phyloP scores from a whole-genome alignment of 2,113 vertebrate species.

The Casuarius casuarius region DNA sequence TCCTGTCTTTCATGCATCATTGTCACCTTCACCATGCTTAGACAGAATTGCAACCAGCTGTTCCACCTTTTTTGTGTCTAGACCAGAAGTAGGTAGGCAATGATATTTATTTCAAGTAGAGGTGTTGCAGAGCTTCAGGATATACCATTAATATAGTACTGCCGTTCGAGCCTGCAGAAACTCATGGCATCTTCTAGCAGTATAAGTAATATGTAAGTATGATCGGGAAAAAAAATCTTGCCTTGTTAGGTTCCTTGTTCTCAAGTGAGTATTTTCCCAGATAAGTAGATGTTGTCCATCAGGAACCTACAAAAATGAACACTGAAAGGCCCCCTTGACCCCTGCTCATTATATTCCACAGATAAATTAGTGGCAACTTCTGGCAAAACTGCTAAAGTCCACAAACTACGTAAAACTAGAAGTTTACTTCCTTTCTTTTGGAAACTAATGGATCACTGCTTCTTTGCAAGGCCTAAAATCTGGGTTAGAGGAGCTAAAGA shows the following conservation, averaged over 20 bases:
- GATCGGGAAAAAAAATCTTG: background rate
- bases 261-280: background rate
- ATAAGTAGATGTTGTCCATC: background rate
- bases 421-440: background rate
- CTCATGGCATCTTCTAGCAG: background rate
- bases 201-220: background rate
- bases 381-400: background rate
- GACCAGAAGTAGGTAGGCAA: background rate
- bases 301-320: background rate
- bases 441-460: background rate
- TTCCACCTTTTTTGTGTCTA: background rate
- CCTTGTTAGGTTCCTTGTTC: background rate
- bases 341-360: background rate
- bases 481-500: background rate
- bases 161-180: background rate
- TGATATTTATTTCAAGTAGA: background rate
- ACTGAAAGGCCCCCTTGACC: background rate
- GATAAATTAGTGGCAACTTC: background rate
- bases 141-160: background rate
- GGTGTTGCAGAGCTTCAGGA: background rate
- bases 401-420: background rate
- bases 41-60: background rate
- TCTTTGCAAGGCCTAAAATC: background rate
- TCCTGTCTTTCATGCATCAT: background rate
- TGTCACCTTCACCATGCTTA: background rate